Base-by-base conservation (phyloP, 1,140 invertebrate genomes). In the Heliothis virescens region DNA sequence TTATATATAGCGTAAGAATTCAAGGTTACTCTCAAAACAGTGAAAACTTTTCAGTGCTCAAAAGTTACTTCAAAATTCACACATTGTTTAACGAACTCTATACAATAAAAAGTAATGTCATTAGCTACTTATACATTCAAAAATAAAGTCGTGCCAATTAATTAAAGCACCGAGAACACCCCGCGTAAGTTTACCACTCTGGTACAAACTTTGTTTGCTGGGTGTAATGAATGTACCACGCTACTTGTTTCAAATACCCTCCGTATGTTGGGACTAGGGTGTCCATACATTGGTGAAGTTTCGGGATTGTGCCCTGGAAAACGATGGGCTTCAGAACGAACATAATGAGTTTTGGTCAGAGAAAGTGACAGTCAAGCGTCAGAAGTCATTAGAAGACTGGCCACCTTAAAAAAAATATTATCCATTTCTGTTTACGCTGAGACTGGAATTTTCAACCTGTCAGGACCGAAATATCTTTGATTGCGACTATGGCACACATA, bases 211-310 rank as follows among this genome's bases (percentile, higher is more conserved):
- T 82, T 82, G 80, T 82, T 82, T 72, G 57, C 34, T 48, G 29
- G 21, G 41, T 62, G 80, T 82, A 82, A 82, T 82, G 75, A 82
- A 82, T 79, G 80, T 60, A 82, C 80, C 69, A 47, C 67, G 21
- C 55, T 12, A 79, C 67, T 74, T 79, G 76, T 82, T 79, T 82
- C 75, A 57, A 53, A 48, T 71, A 62, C 74, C 67, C 48, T 52
- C 29, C 60, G 26, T 48, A n/a, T 50, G 26, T 71, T 41, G 48
- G 62, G 48, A 48, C 50, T 81, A 48, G 65, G 74, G 74, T 18
- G 53, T 55, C 79, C 57, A 5, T 55, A 11, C 55, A 41, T 29
- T 26, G n/a, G 1, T 53, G 3, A 11, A 41, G 62, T 2, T 65
- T 13, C 12, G 52, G 9, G 29, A 65, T 41, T 41, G 3, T 7